Percentiles rank a stretch among this genome's conserved stretches.
Conservation (phyloP, 1,140 invertebrate species). For the Scylla paramamosain region DNA sequence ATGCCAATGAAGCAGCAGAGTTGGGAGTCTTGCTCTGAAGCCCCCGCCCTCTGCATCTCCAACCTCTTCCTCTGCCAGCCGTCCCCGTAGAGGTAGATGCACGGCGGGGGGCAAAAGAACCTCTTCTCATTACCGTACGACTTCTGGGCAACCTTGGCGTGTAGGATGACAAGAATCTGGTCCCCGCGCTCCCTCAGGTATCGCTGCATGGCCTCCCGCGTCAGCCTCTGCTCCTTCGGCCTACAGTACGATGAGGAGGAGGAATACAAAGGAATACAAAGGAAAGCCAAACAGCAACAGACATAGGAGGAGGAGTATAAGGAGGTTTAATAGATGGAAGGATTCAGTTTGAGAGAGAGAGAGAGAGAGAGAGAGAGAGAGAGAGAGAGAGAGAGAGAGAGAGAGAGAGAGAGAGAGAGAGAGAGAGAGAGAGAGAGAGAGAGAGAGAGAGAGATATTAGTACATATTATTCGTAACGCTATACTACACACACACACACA, state of each 20-base stretch:
- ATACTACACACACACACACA: conserved; percentile 13
- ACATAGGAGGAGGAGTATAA: not conserved
- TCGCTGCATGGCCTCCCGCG: conserved; percentile 96
- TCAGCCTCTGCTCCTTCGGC: conserved; percentile 91
- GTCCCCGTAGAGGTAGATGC: conserved; percentile 98
- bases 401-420: too few species aligned
- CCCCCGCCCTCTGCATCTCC: conserved; percentile 91
- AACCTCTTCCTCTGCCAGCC: conserved; percentile 97
- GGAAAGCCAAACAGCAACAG: not conserved
- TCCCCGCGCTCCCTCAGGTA: conserved; percentile 96
- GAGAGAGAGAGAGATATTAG: too few species aligned
- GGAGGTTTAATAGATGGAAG: not conserved
- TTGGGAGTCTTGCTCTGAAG: conserved; percentile 93
- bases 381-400: too few species aligned
- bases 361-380: too few species aligned
- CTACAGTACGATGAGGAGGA: conserved; percentile 79
- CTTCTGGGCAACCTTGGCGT: conserved; percentile 99
- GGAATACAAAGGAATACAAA: not conserved
- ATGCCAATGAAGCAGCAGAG: conserved; percentile 99
- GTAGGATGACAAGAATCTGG: conserved; percentile 97
- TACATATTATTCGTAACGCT: not conserved
- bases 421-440: not conserved
- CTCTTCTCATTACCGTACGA: conserved; percentile 99
- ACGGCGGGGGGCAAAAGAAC: conserved; percentile 99
- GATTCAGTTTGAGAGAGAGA: too few species aligned